Percentiles rank a stretch among this genome's conserved stretches.
These are phyloP conservation scores for Theropithecus gelada DNA, from an alignment of 2,113 vertebrate species.

Conservation along the genomic window DNA sequence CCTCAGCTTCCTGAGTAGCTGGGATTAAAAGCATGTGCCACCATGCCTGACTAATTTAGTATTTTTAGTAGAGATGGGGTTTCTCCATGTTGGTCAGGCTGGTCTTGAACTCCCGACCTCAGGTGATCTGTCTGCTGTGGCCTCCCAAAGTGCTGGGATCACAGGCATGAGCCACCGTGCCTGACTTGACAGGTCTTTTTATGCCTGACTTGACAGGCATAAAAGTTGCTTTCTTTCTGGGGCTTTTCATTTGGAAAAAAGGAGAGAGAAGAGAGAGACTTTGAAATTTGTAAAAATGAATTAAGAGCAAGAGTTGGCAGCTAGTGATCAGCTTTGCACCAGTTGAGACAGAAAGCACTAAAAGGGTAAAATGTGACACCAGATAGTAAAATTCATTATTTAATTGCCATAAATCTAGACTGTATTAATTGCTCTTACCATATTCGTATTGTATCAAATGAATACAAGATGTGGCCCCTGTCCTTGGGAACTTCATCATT, in stretches of 20 bases:
- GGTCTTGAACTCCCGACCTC: too few species aligned
- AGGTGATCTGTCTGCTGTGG: too few species aligned
- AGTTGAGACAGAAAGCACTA: not conserved
- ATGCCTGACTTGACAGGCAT: not conserved
- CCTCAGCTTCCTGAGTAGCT: too few species aligned
- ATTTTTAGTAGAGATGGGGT: too few species aligned
- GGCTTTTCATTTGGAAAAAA: slow-evolving; percentile 17
- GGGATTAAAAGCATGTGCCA: too few species aligned
- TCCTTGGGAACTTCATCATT: not conserved
- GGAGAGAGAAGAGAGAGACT: not conserved
- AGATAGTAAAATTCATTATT: not conserved
- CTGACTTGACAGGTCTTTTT: not conserved
- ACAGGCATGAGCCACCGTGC: too few species aligned
- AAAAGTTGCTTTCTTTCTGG: not conserved
- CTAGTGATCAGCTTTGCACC: not conserved
- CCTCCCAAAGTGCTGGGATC: too few species aligned
- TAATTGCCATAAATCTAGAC: not conserved
- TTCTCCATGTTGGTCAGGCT: too few species aligned
- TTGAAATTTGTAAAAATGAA: not conserved
- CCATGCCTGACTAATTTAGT: too few species aligned
- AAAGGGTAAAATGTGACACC: not conserved
- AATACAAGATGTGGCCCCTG: not conserved
- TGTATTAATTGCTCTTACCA: not conserved
- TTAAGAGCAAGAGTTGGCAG: not conserved
- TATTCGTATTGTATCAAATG: not conserved